Evolutionary conservation across 2,797 vertebrate genomes (phyloP).

Genomic region (Iguana delicatissima): DNA sequence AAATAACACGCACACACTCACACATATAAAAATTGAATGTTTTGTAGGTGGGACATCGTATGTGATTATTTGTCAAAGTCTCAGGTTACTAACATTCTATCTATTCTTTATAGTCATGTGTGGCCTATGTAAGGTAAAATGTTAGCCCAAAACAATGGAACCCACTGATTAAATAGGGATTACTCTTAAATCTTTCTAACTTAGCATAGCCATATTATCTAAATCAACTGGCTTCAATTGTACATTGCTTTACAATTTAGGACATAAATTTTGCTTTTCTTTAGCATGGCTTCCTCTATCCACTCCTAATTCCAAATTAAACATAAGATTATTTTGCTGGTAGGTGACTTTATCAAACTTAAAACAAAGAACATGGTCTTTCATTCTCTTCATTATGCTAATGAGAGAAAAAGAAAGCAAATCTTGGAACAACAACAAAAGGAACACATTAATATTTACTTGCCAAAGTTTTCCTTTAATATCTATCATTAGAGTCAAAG

Average conservation of each 20-base stretch:
- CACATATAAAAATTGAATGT: not conserved
- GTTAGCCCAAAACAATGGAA: not conserved
- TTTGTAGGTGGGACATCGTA: not conserved
- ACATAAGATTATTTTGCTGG: slow-evolving; percentile 26
- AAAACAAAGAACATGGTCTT: not conserved
- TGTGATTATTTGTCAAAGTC: not conserved
- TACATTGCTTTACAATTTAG: not conserved
- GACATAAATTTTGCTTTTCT: not conserved
- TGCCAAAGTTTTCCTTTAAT: slow-evolving; percentile 44
- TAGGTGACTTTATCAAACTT: slow-evolving; percentile 28
- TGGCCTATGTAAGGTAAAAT: not conserved
- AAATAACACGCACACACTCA: not conserved
- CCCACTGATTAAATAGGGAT: not conserved
- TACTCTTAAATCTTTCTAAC: not conserved
- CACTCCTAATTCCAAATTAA: slow-evolving; percentile 15
- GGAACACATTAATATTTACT: slow-evolving; percentile 60
- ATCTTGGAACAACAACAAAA: not conserved
- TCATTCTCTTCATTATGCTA: slow-evolving; percentile 46
- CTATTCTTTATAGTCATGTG: not conserved
- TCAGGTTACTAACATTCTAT: not conserved
- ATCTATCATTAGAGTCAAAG: slow-evolving; percentile 3
- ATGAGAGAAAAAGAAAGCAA: slow-evolving; percentile 46
- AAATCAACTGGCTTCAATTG: not conserved
- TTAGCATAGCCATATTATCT: not conserved
- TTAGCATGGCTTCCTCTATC: not conserved